Evolutionary conservation across 2,113 vertebrate species (phyloP).

Genomic region (Pithys albifrons): DNA sequence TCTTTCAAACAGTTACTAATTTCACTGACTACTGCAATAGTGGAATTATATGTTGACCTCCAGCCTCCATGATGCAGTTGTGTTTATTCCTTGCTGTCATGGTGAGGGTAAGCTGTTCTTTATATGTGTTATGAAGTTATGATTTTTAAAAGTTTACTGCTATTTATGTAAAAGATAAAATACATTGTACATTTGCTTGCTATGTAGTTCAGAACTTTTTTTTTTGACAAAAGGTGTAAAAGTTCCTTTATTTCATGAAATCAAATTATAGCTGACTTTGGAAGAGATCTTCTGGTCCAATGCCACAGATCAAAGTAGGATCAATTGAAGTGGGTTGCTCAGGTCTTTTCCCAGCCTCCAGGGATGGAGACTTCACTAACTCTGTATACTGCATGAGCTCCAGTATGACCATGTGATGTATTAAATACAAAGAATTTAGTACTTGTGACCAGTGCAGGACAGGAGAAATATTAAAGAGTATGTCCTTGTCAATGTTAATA

Average conservation of each 20-base stretch:
- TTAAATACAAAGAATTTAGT: not conserved
- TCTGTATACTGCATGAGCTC: not conserved
- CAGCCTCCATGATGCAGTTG: not conserved
- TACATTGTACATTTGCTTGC: not conserved
- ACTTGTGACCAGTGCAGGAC: not conserved
- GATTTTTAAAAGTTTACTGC: not conserved
- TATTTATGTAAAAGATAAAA: not conserved
- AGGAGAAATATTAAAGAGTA: not conserved
- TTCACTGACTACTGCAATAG: not conserved
- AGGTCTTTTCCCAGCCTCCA: not conserved
- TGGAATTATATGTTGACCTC: not conserved
- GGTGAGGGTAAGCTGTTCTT: not conserved
- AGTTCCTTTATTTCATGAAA: not conserved
- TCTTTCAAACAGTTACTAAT: not conserved
- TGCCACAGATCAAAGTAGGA: not conserved
- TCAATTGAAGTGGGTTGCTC: not conserved
- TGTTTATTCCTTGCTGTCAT: not conserved
- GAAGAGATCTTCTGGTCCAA: not conserved
- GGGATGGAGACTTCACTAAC: not conserved
- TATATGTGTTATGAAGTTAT: fast-evolving
- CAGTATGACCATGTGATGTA: not conserved
- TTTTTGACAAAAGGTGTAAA: not conserved
- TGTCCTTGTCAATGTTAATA: not conserved
- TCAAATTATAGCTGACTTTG: not conserved
- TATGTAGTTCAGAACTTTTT: not conserved